Evolutionary conservation across 2,797 vertebrate genomes (phyloP), one percentile per base, ranked within the genome.

Genomic region (Lithobates pipiens): DNA sequence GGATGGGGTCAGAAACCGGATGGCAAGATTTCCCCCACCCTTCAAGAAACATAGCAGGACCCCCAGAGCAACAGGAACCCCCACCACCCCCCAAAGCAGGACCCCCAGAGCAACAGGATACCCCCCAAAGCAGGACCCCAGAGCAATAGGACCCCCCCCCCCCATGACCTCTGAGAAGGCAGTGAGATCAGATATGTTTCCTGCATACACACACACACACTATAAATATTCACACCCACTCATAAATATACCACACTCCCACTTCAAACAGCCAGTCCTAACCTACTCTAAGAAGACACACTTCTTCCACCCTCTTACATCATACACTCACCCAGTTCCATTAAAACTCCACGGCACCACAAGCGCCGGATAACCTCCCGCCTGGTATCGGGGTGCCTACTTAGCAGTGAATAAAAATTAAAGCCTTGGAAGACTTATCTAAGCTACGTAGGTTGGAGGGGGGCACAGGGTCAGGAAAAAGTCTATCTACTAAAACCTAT

Each of bases 211-310:
- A 77, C 80, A 50, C 76, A 87, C 72, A 83, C 77, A 65, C 78
- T 80, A 85, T 85, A 85, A 85, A 85, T 85, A 85, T 57, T 67
- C 75, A 42, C 82, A 84, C 50, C 34, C 83, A 80, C 68, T 36
- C 84, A 80, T 80, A 80, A 80, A 85, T 75, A 85, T 75, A 15
- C 39, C 84, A 67, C 77, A 23, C 39, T 10, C 67, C 39, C 65
- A 69, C 8, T 21, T 13, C 73, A 75, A 25, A 46, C n/a, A 8
- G 11, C 34, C 23, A 5, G 6, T 36, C 34, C 34, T 36, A 36
- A 34, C 11, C 39, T 13, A 1, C 73, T 25, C 39, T 63, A 63
- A 15, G 57, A n/a, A 54, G 44, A 50, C 44, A 16, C 44, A 46
- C 44, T 15, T 15, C 44, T 46, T 13, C 44, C 44, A 11, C 44